These are phyloP conservation scores for Phengaris alcon DNA, from an alignment of 2,888 invertebrate species.

Conservation along the genomic window DNA sequence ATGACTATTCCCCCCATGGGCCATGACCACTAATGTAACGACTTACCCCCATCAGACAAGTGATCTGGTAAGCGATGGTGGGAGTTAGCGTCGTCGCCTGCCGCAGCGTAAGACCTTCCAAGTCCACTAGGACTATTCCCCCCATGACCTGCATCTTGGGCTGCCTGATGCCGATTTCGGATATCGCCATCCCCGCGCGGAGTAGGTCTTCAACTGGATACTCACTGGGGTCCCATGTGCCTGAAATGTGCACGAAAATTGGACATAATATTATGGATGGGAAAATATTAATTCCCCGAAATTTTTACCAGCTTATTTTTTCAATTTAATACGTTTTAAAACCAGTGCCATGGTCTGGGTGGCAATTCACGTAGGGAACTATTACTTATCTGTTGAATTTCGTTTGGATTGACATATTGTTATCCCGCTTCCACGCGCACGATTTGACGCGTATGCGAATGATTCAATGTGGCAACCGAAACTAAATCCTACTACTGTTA, in stretches of 20 bases:
- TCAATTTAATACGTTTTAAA: too few relatives aligned
- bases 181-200: conserved; percentile 53
- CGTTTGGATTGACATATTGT: too few relatives aligned
- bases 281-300: too few relatives aligned
- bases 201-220: conserved; percentile 62
- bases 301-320: too few relatives aligned
- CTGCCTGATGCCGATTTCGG: conserved; percentile 59
- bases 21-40: conserved; percentile 36
- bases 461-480: too few relatives aligned
- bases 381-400: too few relatives aligned
- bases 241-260: conserved; percentile 42
- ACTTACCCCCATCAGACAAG: conserved; percentile 61
- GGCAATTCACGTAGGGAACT: too few relatives aligned
- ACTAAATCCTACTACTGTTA: too few relatives aligned
- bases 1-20: conserved; percentile 49
- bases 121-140: conserved; percentile 58
- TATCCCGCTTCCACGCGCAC: too few relatives aligned
- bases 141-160: conserved; percentile 66
- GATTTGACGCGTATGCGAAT: too few relatives aligned
- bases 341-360: too few relatives aligned
- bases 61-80: conserved; percentile 66
- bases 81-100: conserved; percentile 64
- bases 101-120: conserved; percentile 56
- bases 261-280: too few relatives aligned
- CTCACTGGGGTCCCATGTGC: conserved; percentile 63